These are phyloP conservation scores for Raja brachyura DNA, from an alignment of 2,113 vertebrate species.

Conservation along the genomic window DNA sequence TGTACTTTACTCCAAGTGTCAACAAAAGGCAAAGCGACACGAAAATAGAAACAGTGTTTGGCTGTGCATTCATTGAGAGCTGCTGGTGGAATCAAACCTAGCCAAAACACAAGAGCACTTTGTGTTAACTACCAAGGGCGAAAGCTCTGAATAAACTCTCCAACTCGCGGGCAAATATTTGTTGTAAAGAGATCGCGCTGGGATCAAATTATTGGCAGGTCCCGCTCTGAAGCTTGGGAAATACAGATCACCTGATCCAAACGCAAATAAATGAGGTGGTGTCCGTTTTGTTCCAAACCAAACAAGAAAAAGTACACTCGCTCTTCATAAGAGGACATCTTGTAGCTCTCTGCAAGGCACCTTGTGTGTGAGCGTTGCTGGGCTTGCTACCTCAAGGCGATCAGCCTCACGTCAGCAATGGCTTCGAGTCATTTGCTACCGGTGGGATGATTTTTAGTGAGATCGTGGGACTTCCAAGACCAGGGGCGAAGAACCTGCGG, in stretches of 20 bases:
- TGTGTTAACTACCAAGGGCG: conserved; percentile 5
- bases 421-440: background rate
- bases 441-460: background rate
- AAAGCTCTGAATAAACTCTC: conserved; percentile 29
- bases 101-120: conserved; percentile 27
- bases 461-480: no score
- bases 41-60: conserved; percentile 18
- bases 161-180: conserved; percentile 25
- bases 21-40: conserved; percentile 19
- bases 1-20: conserved; percentile 21
- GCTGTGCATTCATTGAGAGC: conserved; percentile 12
- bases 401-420: background rate
- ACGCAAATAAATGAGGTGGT: conserved; percentile 3
- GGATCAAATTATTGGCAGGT: conserved; percentile 30
- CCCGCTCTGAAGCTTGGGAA: background rate
- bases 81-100: background rate
- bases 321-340: conserved; percentile 7
- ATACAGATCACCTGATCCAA: conserved; percentile 33
- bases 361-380: background rate
- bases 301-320: conserved; percentile 15
- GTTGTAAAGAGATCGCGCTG: conserved; percentile 20
- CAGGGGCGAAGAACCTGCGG: no score
- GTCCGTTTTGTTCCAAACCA: conserved; percentile 9
- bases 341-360: background rate
- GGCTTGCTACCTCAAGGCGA: background rate